Evolutionary conservation across 2,797 vertebrate species (phyloP), one percentile per base, ranked within the genome.

Genomic region (Tympanoctomys barrerae): DNA sequence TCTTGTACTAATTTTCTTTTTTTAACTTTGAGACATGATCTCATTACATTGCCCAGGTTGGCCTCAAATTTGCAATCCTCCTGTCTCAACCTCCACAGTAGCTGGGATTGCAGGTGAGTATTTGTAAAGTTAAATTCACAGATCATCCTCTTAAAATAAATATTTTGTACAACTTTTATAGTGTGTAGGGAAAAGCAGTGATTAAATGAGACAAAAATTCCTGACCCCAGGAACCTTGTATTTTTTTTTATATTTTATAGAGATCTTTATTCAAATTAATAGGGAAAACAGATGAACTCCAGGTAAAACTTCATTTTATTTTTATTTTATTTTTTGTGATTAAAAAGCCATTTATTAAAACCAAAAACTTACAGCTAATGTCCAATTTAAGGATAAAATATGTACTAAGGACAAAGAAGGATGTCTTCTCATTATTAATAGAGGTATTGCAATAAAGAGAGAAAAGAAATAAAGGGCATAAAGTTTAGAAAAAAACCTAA

Each of bases 401-500:
- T 0, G 24, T 39, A 82, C 81, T 54, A 77, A 3, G 3, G 66
- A 95, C 70, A 4, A 88, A 87, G 21, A 91, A 96, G 21, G 33
- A 93, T 85, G 5, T 64, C 81, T 31, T 93, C 11, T 42, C 5
- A 81, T 81, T 36, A 79, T 2, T 93, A 90, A 61, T 93, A 19
- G 33, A 66, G 18, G 49, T 78, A 70, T 14, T 78, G 26, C 61
- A 83, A 39, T 79, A 94, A 62, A 16, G 39, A 11, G 95, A 92
- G 68, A 92, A 94, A 93, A 97, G 75, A 22, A 77, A 96, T n/a
- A 89, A 89, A 94, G n/a, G 13, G 22, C 39, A 82, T 42, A 89
- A 78, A 68, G 24, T 84, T 81, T n/a, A 84, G 64, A 75, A 90
- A 87, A 90, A 92, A 49, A 39, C 39, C 39, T 68, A n/a, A 89